Evolutionary conservation across 2,888 invertebrate genomes (phyloP).

Genomic region (Neoaliturus tenellus): DNA sequence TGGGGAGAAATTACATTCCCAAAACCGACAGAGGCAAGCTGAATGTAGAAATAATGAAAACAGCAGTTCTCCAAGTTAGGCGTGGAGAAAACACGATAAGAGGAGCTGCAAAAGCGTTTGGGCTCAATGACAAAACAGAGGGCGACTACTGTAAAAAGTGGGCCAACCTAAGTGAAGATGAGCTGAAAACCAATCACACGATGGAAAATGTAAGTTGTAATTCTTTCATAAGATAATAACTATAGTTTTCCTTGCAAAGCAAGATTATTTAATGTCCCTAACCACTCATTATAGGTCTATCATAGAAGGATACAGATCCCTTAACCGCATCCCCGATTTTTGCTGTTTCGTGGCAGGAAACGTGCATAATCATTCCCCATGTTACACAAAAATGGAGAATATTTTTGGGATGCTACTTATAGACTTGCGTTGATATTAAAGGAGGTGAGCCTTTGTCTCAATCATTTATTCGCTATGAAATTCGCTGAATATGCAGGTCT

Average conservation of each 20-base stretch:
- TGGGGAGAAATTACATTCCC: conserved; percentile 21
- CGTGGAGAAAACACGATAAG: conserved; percentile 20
- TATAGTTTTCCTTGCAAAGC: not conserved
- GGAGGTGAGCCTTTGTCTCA: no score
- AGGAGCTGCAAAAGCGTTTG: conserved; percentile 7
- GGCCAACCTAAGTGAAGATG: not conserved
- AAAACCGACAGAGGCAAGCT: conserved; percentile 18
- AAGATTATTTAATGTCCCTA: not conserved
- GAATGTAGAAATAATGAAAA: not conserved
- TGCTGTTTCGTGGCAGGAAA: no score
- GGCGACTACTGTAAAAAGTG: conserved; percentile 35
- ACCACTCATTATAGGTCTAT: no score
- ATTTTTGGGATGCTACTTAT: no score
- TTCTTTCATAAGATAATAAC: not conserved
- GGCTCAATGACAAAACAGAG: conserved; percentile 19
- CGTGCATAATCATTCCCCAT: no score
- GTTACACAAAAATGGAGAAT: no score
- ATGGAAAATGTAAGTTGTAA: not conserved
- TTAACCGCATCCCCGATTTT: no score
- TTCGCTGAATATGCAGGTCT: no score
- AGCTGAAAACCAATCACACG: not conserved
- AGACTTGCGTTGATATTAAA: no score
- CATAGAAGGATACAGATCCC: no score
- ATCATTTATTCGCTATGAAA: no score
- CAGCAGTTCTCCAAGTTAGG: not conserved